A percentile compares a stretch with the other conserved stretches of the same genome.
Conservation (phyloP, 2,888 invertebrate species). For the Papilio protenor region DNA sequence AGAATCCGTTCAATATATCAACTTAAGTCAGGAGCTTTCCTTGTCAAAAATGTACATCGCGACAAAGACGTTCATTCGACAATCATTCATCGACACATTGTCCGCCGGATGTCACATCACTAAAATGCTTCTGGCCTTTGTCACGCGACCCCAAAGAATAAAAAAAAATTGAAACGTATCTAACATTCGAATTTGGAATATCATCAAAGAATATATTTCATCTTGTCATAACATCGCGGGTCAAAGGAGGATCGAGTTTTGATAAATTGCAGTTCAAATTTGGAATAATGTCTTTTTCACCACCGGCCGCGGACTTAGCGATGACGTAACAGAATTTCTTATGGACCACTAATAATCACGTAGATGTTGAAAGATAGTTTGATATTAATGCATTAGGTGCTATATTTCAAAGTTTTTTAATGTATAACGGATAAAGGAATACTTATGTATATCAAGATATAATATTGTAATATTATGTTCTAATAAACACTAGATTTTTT, state of each 20-base stretch:
- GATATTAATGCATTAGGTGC: conserved; percentile 18
- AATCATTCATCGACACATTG: conserved; percentile 76
- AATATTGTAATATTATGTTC: too few relatives aligned
- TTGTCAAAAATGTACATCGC: conserved; percentile 42
- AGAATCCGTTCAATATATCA: conserved; percentile 6
- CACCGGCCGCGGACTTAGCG: conserved; percentile 61
- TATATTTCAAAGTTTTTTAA: not conserved
- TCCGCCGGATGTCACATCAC: conserved; percentile 78
- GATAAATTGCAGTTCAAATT: conserved; percentile 83
- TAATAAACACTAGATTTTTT: too few relatives aligned
- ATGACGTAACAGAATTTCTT: conserved; percentile 75
- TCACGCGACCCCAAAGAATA: conserved; percentile 55
- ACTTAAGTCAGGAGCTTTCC: conserved; percentile 36
- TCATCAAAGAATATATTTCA: conserved; percentile 81
- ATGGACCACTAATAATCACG: conserved; percentile 54
- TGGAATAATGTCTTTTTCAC: conserved; percentile 84
- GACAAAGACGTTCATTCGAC: conserved; percentile 53
- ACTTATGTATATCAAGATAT: not conserved
- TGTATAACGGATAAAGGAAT: not conserved
- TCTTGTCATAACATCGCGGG: conserved; percentile 83
- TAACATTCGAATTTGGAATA: conserved; percentile 73
- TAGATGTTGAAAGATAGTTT: conserved; percentile 31
- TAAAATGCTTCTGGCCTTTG: conserved; percentile 59
- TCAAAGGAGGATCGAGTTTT: conserved; percentile 78
- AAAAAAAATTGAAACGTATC: conserved; percentile 65